Evolutionary conservation across 2,113 vertebrate genomes (phyloP).

Genomic region (Equus przewalskii): DNA sequence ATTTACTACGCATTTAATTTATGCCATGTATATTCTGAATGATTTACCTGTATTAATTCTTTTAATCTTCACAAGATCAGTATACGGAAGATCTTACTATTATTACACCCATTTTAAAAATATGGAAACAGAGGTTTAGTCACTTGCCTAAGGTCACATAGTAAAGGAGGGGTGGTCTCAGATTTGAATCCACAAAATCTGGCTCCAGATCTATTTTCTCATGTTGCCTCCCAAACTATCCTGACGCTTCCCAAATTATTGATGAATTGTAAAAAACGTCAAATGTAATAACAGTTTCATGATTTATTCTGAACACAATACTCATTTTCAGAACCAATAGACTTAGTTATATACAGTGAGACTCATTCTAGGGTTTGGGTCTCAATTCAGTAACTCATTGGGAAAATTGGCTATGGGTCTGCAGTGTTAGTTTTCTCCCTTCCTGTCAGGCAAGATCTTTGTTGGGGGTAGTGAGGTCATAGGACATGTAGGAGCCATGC

Average conservation of each 20-base stretch:
- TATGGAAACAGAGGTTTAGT: background rate
- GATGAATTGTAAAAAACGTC: background rate
- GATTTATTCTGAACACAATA: background rate
- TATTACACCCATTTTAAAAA: background rate
- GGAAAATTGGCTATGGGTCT: background rate
- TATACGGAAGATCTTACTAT: background rate
- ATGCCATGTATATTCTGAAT: background rate
- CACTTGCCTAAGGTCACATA: background rate
- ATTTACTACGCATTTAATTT: background rate
- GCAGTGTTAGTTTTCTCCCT: background rate
- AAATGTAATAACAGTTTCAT: background rate
- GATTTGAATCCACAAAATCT: background rate
- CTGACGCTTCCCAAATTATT: background rate
- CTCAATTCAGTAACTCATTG: background rate
- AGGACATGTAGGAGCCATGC: background rate
- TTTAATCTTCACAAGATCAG: background rate
- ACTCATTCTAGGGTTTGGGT: background rate
- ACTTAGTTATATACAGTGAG: background rate
- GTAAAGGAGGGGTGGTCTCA: background rate
- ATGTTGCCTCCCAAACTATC: background rate
- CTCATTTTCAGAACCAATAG: background rate
- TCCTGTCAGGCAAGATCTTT: background rate
- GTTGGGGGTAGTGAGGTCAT: background rate
- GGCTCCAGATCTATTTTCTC: background rate
- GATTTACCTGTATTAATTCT: background rate